These are phyloP conservation scores for Palythoa caribaeorum DNA, from an alignment of 92 coral and sea anemone species.

Conservation along the genomic window DNA sequence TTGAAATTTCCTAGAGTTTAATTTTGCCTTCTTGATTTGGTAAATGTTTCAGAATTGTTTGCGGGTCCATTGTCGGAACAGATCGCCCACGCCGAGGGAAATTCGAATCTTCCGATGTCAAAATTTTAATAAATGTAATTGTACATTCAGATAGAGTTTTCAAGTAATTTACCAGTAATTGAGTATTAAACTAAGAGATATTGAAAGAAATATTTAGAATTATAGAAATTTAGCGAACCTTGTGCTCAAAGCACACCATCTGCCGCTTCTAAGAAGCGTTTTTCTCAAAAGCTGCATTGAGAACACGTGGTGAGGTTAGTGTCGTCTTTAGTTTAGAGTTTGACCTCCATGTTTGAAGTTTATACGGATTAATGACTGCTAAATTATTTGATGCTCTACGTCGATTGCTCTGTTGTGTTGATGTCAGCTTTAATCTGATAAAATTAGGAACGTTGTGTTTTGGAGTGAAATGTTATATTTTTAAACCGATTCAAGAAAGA, in stretches of 20 bases:
- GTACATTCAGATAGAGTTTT: not conserved
- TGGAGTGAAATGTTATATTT: not conserved
- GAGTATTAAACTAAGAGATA: not conserved
- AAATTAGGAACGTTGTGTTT: too few relatives aligned
- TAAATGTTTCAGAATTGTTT: not conserved
- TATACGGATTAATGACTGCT: not conserved
- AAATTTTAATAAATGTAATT: too few relatives aligned
- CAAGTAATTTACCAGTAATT: not conserved
- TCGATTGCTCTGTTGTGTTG: too few relatives aligned
- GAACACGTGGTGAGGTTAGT: not conserved
- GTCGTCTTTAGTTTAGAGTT: not conserved
- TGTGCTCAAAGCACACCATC: not conserved
- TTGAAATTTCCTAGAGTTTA: not conserved
- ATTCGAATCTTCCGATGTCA: constrained; percentile 34
- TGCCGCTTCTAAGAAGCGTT: not conserved
- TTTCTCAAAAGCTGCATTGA: not conserved
- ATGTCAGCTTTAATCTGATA: too few relatives aligned
- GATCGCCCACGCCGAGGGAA: constrained; percentile 45
- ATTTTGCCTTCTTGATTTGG: constrained; percentile 15
- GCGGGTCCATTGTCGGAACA: not conserved
- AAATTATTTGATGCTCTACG: too few relatives aligned
- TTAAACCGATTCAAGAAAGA: constrained; percentile 26
- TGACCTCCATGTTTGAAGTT: not conserved
- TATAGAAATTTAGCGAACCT: not conserved
- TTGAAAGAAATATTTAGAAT: not conserved